phyloP scores from a whole-genome alignment of 2,797 vertebrate species.

The Phalloptychus januarius region DNA sequence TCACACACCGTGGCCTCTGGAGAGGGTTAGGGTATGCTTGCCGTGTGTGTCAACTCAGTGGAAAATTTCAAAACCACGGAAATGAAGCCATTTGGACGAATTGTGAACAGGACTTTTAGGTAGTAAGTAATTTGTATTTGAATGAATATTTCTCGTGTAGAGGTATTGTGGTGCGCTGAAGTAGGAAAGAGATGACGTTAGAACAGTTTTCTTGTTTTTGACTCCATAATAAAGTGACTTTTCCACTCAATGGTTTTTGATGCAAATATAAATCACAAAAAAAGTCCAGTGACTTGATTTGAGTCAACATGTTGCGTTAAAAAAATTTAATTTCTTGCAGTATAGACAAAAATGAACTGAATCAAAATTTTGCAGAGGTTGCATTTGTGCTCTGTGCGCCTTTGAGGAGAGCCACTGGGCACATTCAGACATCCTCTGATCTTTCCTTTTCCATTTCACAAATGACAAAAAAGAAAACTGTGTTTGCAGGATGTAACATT shows the following conservation, averaged over 20 bases:
- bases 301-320: background rate
- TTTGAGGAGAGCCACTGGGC: conserved; percentile 50
- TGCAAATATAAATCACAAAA: background rate
- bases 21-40: conserved; percentile 37
- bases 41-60: conserved; percentile 64
- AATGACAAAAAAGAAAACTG: conserved; percentile 59
- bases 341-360: background rate
- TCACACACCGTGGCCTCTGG: conserved; percentile 52
- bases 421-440: conserved; percentile 31
- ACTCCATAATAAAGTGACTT: background rate
- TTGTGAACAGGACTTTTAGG: conserved; percentile 27
- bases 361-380: background rate
- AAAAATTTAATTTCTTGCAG: background rate
- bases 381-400: conserved; percentile 7
- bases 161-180: conserved; percentile 10
- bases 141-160: conserved; percentile 10
- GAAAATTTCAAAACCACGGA: conserved; percentile 69
- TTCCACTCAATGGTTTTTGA: background rate
- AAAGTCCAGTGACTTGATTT: background rate
- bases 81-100: conserved; percentile 56
- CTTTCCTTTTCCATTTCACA: conserved; percentile 62
- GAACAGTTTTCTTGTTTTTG: background rate
- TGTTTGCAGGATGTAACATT: conserved; percentile 70
- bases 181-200: background rate
- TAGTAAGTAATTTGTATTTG: conserved; percentile 28